Evolutionary conservation across 2,113 vertebrate species (phyloP), one percentile per base, ranked within the genome.

Genomic region (Ophiodon elongatus): DNA sequence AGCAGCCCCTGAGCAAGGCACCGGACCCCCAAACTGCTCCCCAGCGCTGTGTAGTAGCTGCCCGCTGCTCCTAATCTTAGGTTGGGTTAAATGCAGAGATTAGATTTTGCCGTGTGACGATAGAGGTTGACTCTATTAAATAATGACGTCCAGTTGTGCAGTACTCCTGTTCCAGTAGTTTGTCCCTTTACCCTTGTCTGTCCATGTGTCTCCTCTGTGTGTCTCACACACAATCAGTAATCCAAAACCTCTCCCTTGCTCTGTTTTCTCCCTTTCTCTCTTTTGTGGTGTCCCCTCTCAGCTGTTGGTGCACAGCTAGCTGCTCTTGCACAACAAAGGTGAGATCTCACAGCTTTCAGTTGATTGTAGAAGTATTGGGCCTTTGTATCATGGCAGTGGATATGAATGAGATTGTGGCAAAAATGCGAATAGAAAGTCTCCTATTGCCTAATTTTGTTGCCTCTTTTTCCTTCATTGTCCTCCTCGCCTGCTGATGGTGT

Each of bases 271-370:
- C 27, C 41, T 65, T 25, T 77, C 14, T 77, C 14, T 54, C 9
- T 56, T 80, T 60, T 56, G 64, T 69, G 27, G 47, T 57, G 10
- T 73, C 29, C 15, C 39, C 35, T 56, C 45, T 73, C 76, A 88
- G 86, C 86, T 29, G 80, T 88, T 75, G 79, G 86, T 41, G 83
- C 76, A 64, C 86, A 88, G 76, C 75, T 88, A 5, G 86, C 83
- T 59, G 86, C 83, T 69, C 86, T 88, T 69, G 79, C 83, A 43
- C 83, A 88, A 79, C 86, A 85, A 76, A 85, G 86, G 86, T 88
- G 39, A 76, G 86, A 64, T n/a, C 70, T 67, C 1, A 0, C 6
- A 37, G 17, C n/a, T 73, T 66, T 79, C 6, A 52, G 43, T 19
- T 52, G 11, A 66, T 50, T 64, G 56, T 15, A 33, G 41, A 59